These are phyloP conservation scores for Harpagus bidentatus DNA, from an alignment of 2,113 vertebrate genomes.

Conservation along the genomic window DNA sequence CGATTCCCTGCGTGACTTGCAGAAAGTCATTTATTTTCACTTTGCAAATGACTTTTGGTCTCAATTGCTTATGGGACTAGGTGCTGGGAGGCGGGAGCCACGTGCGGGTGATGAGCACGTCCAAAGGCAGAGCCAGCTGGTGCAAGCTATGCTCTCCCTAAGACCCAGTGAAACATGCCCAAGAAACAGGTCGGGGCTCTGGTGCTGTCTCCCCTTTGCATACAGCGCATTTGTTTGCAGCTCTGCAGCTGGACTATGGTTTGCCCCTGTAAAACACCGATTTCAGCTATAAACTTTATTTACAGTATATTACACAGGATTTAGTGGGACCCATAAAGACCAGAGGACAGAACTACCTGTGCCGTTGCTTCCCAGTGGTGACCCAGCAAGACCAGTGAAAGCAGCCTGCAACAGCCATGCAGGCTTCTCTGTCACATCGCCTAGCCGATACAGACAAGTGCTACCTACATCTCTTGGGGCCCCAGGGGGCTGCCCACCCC, in stretches of 20 bases:
- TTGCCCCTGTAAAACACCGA: not conserved
- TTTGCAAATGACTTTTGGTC: not conserved
- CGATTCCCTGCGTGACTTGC: fast-evolving
- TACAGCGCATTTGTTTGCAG: not conserved
- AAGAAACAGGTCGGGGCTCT: fast-evolving
- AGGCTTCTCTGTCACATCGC: fast-evolving
- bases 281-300: constrained; percentile 21
- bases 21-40: not conserved
- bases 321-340: constrained; percentile 11
- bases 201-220: not conserved
- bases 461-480: fast-evolving
- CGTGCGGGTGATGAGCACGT: not conserved
- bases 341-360: not conserved
- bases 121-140: not conserved
- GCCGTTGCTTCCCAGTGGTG: not conserved
- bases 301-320: not conserved
- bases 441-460: not conserved
- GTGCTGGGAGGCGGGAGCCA: not conserved
- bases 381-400: not conserved
- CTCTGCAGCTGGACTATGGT: not conserved
- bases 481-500: not conserved
- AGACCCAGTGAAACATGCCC: not conserved
- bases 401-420: fast-evolving
- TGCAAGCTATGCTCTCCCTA: not conserved
- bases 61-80: not conserved